Conservation (phyloP, 2,888 invertebrate species). For the Pollenia amentaria region DNA sequence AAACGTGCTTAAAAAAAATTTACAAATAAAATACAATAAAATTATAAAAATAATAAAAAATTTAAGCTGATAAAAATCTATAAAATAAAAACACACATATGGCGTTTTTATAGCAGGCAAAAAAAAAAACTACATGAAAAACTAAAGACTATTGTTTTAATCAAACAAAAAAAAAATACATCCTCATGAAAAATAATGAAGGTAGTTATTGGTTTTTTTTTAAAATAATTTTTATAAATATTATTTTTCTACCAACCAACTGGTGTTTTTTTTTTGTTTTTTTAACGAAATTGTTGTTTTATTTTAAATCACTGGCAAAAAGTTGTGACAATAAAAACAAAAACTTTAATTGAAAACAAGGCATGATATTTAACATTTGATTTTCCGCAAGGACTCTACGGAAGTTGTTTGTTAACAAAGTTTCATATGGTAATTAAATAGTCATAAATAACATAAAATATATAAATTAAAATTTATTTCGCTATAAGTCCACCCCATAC, state of each 20-base stretch:
- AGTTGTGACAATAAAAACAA: conserved; percentile 2
- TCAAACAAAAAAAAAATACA: background rate
- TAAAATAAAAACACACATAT: conserved; percentile 21
- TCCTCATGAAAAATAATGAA: conserved; percentile 28
- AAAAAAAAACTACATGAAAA: background rate
- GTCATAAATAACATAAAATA: background rate
- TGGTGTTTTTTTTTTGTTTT: conserved; percentile 1
- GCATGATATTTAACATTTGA: background rate
- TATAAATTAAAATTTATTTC: background rate
- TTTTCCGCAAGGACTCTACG: background rate
- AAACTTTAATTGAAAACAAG: background rate
- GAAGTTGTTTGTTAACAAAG: conserved; percentile 5
- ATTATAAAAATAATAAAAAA: background rate
- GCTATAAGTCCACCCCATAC: background rate
- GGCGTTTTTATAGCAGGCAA: background rate
- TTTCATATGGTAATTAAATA: background rate
- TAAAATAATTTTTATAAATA: background rate
- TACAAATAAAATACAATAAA: no score
- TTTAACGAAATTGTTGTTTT: background rate
- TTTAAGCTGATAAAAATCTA: conserved; percentile 17
- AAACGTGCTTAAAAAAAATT: no score
- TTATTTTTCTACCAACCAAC: no score
- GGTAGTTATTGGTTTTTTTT: conserved; percentile 21
- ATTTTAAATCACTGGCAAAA: background rate
- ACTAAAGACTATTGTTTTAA: conserved; percentile 3